Conservation (phyloP, 1,140 invertebrate species). For the Heliconius himera region DNA sequence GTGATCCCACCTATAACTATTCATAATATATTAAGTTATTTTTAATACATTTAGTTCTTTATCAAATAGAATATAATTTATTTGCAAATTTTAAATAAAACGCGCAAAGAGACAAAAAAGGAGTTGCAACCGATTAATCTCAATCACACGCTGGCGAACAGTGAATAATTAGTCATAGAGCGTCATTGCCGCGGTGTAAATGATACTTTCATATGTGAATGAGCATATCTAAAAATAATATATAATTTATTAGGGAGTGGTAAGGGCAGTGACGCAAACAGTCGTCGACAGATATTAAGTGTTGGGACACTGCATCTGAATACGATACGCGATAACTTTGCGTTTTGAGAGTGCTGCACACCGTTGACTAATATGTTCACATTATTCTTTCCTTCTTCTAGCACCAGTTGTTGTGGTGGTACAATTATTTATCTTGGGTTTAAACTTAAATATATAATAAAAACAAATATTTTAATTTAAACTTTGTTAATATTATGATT, state of each 20-base stretch:
- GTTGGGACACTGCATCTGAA: constrained; percentile 66
- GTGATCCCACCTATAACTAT: no score
- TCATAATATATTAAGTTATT: no score
- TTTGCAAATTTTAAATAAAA: not conserved
- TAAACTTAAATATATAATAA: not conserved
- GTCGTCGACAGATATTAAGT: constrained; percentile 77
- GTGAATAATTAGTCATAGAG: constrained; percentile 68
- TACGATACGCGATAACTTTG: constrained; percentile 59
- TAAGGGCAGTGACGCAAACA: constrained; percentile 75
- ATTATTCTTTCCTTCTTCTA: constrained; percentile 47
- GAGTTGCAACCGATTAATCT: constrained; percentile 54
- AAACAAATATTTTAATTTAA: not conserved
- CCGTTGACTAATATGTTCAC: constrained; percentile 57
- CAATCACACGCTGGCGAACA: constrained; percentile 56
- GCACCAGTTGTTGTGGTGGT: not conserved
- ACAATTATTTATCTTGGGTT: not conserved
- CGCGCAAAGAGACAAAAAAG: constrained; percentile 40
- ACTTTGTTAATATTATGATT: not conserved
- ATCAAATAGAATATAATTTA: not conserved
- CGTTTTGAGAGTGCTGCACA: constrained; percentile 59
- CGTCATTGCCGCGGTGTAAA: constrained; percentile 62
- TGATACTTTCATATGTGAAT: constrained; percentile 69
- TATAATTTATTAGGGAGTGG: constrained; percentile 72
- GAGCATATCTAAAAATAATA: constrained; percentile 77
- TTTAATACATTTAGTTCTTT: not conserved